Percentiles rank a stretch among this genome's conserved stretches.
Conservation (phyloP, 2,113 vertebrate species). For the Nesogale talazaci region DNA sequence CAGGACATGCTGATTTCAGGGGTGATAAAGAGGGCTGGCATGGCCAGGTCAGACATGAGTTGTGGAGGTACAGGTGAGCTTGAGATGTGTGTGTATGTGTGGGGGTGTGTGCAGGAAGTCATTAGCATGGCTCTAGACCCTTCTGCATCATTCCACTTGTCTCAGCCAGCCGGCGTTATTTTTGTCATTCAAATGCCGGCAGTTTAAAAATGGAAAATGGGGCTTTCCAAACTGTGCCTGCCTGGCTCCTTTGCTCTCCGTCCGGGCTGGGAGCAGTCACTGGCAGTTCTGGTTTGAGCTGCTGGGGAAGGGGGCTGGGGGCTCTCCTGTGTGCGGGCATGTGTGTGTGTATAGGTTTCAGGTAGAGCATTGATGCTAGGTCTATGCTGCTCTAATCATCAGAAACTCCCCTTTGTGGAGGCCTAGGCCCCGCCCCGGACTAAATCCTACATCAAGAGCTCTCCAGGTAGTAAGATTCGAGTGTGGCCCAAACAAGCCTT, state of each 20-base stretch:
- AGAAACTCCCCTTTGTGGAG: constrained; percentile 47
- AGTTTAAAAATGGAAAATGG: constrained; percentile 51
- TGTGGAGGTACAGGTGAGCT: background rate
- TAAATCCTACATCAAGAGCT: constrained; percentile 23
- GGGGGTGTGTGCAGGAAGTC: background rate
- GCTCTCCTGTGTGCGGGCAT: too few species aligned
- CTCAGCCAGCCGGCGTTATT: background rate
- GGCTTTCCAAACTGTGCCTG: constrained; percentile 17
- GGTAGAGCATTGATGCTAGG: background rate
- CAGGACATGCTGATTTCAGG: background rate
- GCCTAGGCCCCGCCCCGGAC: constrained; percentile 6
- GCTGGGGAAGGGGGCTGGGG: background rate
- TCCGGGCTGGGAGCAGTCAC: background rate
- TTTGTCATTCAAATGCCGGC: constrained; percentile 43
- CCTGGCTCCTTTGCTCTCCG: constrained; percentile 10
- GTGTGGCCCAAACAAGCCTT: background rate
- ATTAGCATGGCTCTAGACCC: background rate
- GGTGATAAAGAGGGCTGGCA: background rate
- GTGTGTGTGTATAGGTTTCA: background rate
- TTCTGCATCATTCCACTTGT: background rate
- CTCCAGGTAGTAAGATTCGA: background rate
- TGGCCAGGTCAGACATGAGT: rapidly evolving
- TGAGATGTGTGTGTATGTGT: too few species aligned
- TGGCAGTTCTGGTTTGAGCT: background rate
- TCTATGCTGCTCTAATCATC: background rate